Evolutionary conservation across 1,140 invertebrate species (phyloP), one percentile per base, ranked within the genome.

Genomic region (Bombus waltoni): DNA sequence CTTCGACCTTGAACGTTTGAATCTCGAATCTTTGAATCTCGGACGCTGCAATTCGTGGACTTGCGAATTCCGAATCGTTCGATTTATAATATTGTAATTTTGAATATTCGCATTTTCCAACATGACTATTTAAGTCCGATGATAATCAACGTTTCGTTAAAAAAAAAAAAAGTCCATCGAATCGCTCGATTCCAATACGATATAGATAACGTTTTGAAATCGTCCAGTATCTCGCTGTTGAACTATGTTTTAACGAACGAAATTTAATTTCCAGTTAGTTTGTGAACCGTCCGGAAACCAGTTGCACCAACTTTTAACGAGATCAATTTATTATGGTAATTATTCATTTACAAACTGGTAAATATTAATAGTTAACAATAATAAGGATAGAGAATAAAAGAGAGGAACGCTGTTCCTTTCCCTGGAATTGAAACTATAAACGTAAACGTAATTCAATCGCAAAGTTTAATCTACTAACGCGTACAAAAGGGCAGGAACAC

Each of bases 301-400:
- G 3, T 18, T 53, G 47, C 4, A 6, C 15, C 11, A 78, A 78
- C 76, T 78, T 78, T 78, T 78, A 78, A 78, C 76, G 76, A 78
- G 76, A 78, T 65, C 11, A 28, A 77, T 77, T 62, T 42, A 53
- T 53, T 22, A 53, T 53, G 18, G 47, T 53, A 53, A n/a, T 77
- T 32, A 35, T 78, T 44, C 38, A 11, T 42, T 62, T 42, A 44
- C n/a, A 78, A n/a, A 25, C 47, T 42, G 42, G 15, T 28, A 11
- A 32, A 42, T 10, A 25, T 22, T 62, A 74, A 74, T 74, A 53
- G n/a, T 53, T 62, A 42, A n/a, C 57, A 22, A 9, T 40, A 62
- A n/a, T 22, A 40, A n/a, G 18, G 25, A 32, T 1, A 18, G 40
- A 11, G 32, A 38, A 28, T 2, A 38, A 76, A 40, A 40, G 11